A percentile compares a stretch with the other conserved stretches of the same genome.
Evolutionary conservation across 1,140 invertebrate species (phyloP).

Genomic region (Capitella teleta): DNA sequence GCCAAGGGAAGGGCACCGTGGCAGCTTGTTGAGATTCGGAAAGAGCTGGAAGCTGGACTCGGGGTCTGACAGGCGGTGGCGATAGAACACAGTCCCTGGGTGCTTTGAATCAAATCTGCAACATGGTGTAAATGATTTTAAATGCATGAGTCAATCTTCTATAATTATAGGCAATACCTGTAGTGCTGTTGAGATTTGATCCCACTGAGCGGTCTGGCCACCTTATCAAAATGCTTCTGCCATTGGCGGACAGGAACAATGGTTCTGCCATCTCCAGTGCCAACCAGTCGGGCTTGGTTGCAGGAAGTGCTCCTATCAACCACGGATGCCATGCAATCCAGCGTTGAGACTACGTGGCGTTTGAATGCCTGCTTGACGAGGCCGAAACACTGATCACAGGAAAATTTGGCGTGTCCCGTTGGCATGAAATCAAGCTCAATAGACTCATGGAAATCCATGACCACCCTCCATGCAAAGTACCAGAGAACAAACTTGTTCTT

Average conservation of each 20-base stretch:
- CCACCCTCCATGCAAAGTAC: conserved; percentile 19
- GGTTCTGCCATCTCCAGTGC: conserved; percentile 5
- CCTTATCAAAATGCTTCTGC: not conserved
- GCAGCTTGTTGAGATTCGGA: too few relatives aligned
- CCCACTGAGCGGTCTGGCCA: not conserved
- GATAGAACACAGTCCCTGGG: too few relatives aligned
- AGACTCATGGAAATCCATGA: conserved; percentile 11
- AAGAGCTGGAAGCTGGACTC: too few relatives aligned
- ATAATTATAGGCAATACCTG: too few relatives aligned
- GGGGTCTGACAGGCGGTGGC: too few relatives aligned
- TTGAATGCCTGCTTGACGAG: conserved; percentile 17
- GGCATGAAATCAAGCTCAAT: conserved; percentile 8
- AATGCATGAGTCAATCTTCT: too few relatives aligned
- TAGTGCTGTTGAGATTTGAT: conserved; percentile 6
- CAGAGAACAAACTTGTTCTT: conserved; percentile 21
- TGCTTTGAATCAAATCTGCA: too few relatives aligned
- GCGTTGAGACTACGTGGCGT: conserved; percentile 5
- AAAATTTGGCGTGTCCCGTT: conserved; percentile 15
- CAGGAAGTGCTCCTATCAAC: not conserved
- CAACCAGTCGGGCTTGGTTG: conserved; percentile 3
- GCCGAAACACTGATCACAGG: conserved; percentile 20
- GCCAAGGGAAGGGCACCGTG: too few relatives aligned
- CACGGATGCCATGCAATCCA: conserved; percentile 1
- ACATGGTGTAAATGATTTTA: too few relatives aligned
- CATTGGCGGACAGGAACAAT: conserved; percentile 3